Evolutionary conservation across 2,888 invertebrate species (phyloP).

Genomic region (Nomada flava): DNA sequence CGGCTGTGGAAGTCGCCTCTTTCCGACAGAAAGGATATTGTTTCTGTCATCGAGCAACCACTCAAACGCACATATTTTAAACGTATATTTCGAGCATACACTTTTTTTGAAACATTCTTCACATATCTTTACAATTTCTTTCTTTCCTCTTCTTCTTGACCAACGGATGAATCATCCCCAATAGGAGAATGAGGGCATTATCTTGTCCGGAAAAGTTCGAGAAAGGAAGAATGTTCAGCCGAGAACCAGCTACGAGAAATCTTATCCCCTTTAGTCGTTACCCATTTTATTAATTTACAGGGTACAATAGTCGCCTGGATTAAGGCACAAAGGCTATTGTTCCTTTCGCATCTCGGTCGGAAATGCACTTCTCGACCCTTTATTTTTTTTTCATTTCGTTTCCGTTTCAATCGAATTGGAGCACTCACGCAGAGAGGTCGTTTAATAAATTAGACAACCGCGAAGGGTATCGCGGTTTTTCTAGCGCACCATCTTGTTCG

Average conservation of each 20-base stretch:
- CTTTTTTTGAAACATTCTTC: neutral
- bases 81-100: neutral
- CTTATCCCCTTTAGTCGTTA: constrained; percentile 74
- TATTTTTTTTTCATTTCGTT: constrained; percentile 10
- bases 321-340: constrained; percentile 68
- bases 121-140: neutral
- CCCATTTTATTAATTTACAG: constrained; percentile 81
- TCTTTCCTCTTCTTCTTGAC: neutral
- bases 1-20: constrained; percentile 18
- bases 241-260: constrained; percentile 47
- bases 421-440: neutral
- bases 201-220: constrained; percentile 34
- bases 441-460: constrained; percentile 25
- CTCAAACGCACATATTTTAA: neutral
- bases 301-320: constrained; percentile 72
- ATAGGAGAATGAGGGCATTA: neutral
- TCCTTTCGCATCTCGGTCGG: constrained; percentile 60
- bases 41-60: neutral
- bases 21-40: constrained; percentile 8
- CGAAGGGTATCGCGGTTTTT: neutral
- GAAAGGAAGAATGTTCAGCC: constrained; percentile 15
- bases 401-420: constrained; percentile 36
- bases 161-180: neutral
- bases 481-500: too few relatives aligned
- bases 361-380: constrained; percentile 31